A percentile compares a stretch with the other conserved stretches of the same genome.
phyloP scores from a whole-genome alignment of 1,140 invertebrate species.

The Lasioglossum baleicum region DNA sequence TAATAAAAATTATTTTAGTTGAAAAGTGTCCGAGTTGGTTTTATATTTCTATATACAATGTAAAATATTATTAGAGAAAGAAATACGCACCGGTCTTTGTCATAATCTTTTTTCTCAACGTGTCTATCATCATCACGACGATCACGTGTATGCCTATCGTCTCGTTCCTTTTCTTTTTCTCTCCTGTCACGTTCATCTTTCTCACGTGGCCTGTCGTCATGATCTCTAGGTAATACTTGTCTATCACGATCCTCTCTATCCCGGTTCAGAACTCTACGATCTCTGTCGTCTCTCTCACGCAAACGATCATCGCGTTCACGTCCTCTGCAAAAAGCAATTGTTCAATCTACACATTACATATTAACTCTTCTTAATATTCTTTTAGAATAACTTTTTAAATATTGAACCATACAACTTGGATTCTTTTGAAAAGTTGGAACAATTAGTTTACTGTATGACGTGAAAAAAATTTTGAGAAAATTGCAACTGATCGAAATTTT shows the following conservation, averaged over 20 bases:
- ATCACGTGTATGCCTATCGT: conserved; percentile 72
- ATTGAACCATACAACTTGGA: too few relatives aligned
- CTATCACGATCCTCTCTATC: conserved; percentile 65
- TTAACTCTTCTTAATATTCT: too few relatives aligned
- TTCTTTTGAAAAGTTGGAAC: too few relatives aligned
- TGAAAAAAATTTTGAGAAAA: too few relatives aligned
- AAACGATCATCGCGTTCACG: conserved; percentile 70
- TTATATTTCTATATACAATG: too few relatives aligned
- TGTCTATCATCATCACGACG: conserved; percentile 70
- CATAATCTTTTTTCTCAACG: conserved; percentile 72
- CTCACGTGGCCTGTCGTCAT: conserved; percentile 70
- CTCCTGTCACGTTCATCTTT: conserved; percentile 75
- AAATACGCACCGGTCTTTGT: conserved; percentile 73
- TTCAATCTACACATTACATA: neutral
- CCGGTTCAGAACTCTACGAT: conserved; percentile 58
- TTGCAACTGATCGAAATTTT: too few relatives aligned
- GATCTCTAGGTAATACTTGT: conserved; percentile 60
- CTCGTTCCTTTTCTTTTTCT: conserved; percentile 74
- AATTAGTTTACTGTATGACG: too few relatives aligned
- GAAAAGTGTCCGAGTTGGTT: too few relatives aligned
- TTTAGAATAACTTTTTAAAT: too few relatives aligned
- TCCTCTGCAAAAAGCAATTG: conserved; percentile 46
- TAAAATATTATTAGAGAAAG: too few relatives aligned
- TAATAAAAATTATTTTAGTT: too few relatives aligned
- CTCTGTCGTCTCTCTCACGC: conserved; percentile 74